These are phyloP conservation scores for Chromis chromis DNA, from an alignment of 2,797 vertebrate species.

Conservation along the genomic window DNA sequence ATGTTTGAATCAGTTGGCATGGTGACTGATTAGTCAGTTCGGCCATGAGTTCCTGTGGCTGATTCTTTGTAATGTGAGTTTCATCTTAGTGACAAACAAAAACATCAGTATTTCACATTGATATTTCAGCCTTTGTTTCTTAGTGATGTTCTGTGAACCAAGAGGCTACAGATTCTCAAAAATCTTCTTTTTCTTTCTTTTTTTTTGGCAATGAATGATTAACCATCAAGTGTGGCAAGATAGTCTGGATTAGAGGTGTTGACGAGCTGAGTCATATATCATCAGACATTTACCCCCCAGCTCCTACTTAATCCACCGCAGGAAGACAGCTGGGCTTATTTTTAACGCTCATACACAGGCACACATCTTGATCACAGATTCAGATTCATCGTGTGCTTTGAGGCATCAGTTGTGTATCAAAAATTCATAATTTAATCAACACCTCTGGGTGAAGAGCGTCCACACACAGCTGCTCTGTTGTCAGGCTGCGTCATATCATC, in stretches of 20 bases:
- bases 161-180: background rate
- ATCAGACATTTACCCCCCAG: constrained; percentile 60
- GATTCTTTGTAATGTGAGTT: background rate
- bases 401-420: constrained; percentile 32
- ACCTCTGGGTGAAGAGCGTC: constrained; percentile 26
- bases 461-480: constrained; percentile 22
- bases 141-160: no score
- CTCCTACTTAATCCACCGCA: constrained; percentile 70
- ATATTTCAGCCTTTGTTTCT: background rate
- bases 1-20: constrained; percentile 66
- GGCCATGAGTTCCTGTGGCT: constrained; percentile 14
- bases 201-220: background rate
- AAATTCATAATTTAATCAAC: constrained; percentile 39
- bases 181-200: background rate
- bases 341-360: constrained; percentile 53
- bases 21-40: constrained; percentile 57
- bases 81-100: background rate
- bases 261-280: constrained; percentile 53
- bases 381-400: constrained; percentile 16
- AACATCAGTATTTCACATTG: background rate
- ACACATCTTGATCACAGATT: background rate
- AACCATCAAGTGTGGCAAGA: background rate
- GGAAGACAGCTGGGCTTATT: constrained; percentile 76
- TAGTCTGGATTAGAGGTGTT: constrained; percentile 40
- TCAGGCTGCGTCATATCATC: constrained; percentile 25